Evolutionary conservation across 2,797 vertebrate species (phyloP).

Genomic region (Rhynchotus rufescens): DNA sequence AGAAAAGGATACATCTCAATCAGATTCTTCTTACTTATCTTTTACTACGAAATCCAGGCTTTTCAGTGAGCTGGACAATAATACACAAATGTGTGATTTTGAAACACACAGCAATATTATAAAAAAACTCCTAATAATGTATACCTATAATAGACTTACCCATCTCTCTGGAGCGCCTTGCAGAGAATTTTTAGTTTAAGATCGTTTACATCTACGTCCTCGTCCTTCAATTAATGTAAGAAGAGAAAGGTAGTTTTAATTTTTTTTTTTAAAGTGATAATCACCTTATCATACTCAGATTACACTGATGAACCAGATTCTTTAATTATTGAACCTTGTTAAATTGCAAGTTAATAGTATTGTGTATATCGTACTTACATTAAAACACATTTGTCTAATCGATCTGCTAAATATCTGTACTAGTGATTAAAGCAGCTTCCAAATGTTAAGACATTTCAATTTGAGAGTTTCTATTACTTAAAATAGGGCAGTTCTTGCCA

Average conservation of each 20-base stretch:
- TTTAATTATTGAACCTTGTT: background rate
- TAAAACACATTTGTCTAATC: too few species aligned
- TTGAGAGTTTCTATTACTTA: background rate
- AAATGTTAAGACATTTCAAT: background rate
- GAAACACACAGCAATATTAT: background rate
- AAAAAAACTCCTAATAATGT: background rate
- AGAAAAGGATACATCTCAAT: background rate
- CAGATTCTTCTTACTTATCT: background rate
- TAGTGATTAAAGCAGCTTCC: background rate
- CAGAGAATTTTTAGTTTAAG: slow-evolving; percentile 93
- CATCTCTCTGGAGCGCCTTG: slow-evolving; percentile 89
- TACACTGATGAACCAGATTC: background rate
- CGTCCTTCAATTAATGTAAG: slow-evolving; percentile 76
- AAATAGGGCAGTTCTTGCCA: background rate
- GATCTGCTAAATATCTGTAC: too few species aligned
- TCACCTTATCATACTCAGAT: background rate
- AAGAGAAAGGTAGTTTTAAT: background rate
- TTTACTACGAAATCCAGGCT: background rate
- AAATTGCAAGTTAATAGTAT: background rate
- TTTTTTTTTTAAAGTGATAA: background rate
- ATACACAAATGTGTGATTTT: background rate
- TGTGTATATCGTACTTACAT: background rate
- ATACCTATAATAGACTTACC: slow-evolving; percentile 78
- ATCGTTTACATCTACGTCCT: slow-evolving; percentile 83
- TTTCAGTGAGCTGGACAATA: background rate